These are phyloP conservation scores for Drosophila borborema DNA, from an alignment of 2,888 invertebrate genomes.

Conservation along the genomic window DNA sequence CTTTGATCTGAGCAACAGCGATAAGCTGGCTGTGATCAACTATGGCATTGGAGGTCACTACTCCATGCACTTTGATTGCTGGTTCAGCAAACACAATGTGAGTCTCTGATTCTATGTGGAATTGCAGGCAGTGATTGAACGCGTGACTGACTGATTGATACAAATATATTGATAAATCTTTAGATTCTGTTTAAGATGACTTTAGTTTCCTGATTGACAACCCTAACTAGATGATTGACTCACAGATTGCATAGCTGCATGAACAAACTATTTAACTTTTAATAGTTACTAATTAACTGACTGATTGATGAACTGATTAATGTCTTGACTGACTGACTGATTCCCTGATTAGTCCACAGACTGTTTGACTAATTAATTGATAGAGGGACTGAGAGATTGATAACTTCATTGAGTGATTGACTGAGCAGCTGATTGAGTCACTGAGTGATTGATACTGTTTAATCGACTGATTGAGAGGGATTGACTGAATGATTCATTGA, in stretches of 20 bases:
- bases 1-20: conserved; percentile 12
- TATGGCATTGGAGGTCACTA: conserved; percentile 45
- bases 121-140: not conserved
- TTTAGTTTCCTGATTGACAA: too few relatives aligned
- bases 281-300: not conserved
- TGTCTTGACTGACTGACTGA: not conserved
- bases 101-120: not conserved
- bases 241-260: not conserved
- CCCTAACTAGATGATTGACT: not conserved
- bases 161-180: not conserved
- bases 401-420: not conserved
- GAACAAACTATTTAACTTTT: too few relatives aligned
- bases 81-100: conserved; percentile 6
- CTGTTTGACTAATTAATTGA: too few relatives aligned
- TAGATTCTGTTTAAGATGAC: too few relatives aligned
- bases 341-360: too few relatives aligned
- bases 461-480: not conserved
- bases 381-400: not conserved
- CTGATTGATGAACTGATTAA: not conserved
- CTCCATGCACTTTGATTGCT: conserved; percentile 37
- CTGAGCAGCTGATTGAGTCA: not conserved
- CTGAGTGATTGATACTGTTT: not conserved
- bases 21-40: conserved; percentile 18
- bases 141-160: not conserved
- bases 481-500: not conserved